Evolutionary conservation across 2,797 vertebrate species (phyloP).

Genomic region (Sebastes matsubarae): DNA sequence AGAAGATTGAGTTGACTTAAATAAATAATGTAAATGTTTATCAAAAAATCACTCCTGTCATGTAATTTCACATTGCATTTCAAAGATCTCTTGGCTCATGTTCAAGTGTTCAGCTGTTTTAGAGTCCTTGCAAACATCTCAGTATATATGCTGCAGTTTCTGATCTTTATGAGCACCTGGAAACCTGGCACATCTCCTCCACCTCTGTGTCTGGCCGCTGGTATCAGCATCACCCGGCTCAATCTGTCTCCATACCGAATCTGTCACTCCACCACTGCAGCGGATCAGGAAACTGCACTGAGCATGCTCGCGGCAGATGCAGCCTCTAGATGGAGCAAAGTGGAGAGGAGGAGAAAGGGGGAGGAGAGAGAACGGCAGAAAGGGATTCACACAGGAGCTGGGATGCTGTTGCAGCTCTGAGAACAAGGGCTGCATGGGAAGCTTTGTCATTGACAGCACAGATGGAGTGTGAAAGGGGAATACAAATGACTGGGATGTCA

Average conservation of each 20-base stretch:
- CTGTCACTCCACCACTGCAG: conserved; percentile 72
- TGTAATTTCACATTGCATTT: not conserved
- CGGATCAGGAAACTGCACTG: conserved; percentile 57
- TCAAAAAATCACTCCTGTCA: not conserved
- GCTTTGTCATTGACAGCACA: conserved; percentile 46
- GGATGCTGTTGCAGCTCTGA: conserved; percentile 64
- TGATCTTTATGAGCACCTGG: not conserved
- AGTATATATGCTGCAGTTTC: not conserved
- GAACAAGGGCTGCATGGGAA: conserved; percentile 47
- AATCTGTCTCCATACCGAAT: conserved; percentile 40
- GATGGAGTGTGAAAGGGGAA: conserved; percentile 41
- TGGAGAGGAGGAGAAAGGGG: conserved; percentile 57
- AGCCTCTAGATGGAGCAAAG: conserved; percentile 68
- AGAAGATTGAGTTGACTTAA: not conserved
- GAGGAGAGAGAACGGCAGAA: conserved; percentile 39
- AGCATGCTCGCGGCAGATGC: conserved; percentile 73
- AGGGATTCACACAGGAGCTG: conserved; percentile 50
- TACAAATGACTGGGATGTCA: conserved; percentile 9
- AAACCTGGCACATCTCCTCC: not conserved
- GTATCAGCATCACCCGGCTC: conserved; percentile 11
- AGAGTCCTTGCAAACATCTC: not conserved
- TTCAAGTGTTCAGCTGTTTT: not conserved
- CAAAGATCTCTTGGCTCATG: not conserved
- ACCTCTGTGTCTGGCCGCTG: not conserved
- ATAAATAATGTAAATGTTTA: not conserved